Evolutionary conservation across 2,888 invertebrate species (phyloP), one percentile per base, ranked within the genome.

Genomic region (Zootermopsis nevadensis): DNA sequence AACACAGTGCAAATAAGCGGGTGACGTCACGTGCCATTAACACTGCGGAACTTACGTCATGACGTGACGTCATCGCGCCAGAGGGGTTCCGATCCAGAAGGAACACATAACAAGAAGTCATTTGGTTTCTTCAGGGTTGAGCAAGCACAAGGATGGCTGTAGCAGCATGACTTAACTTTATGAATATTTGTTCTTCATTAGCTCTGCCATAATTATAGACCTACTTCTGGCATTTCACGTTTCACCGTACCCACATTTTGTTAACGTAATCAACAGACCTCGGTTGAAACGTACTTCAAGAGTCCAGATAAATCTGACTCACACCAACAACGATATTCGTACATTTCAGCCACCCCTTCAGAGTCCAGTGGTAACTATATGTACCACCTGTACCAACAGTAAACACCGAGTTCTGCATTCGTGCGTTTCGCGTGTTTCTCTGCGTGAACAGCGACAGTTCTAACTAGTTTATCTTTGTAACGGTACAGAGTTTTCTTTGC

Each of bases 31-130:
- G 6, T 48, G 48, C 48, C 48, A 48, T 48, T 48, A 15, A 48
- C 12, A 60, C 60, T 60, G 60, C 60, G 60, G 60, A 60, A 60
- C 60, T 60, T 60, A 60, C 60, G 60, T 60, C 60, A 60, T 60
- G 60, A 60, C n/a, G 27, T 60, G 60, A 60, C 27, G 60, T 27
- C 60, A 60, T 27, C 60, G 15, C 27, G n/a, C 60, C 27, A 60
- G n/a, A n/a, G 60, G n/a, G n/a, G 60, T 60, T 27, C 60, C 12
- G 60, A 60, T 60, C 60, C 60, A 27, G 60, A 60, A 60, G 60
- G n/a, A 60, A 60, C 60, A 60, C n/a, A 27, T n/a, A 60, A 60
- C n/a, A 10, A 60, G 6, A n/a, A 60, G 60, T 60, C 60, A 60
- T 60, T 60, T 60, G 60, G 60, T 15, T 10, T 27, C 60, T 27